Conservation (phyloP, 2,888 invertebrate species). For the Tipula lateralis region DNA sequence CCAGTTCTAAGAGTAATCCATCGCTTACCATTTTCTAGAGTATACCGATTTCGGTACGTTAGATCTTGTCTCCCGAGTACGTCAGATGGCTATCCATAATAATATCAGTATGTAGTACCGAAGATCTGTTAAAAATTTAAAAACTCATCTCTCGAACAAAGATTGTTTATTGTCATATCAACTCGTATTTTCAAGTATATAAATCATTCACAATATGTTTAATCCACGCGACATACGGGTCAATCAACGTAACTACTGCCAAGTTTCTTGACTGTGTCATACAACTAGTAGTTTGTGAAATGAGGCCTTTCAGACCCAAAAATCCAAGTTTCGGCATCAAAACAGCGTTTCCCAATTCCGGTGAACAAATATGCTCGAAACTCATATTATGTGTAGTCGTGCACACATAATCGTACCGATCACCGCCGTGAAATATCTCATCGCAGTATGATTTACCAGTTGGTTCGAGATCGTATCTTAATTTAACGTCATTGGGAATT, state of each 20-base stretch:
- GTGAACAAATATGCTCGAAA: not conserved
- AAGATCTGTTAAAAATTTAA: no score
- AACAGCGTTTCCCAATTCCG: not conserved
- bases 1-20: no score
- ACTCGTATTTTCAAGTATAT: no score
- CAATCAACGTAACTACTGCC: not conserved
- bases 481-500: not conserved
- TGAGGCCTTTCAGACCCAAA: not conserved
- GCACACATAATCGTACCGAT: not conserved
- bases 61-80: no score
- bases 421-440: not conserved
- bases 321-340: not conserved
- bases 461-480: not conserved
- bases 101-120: no score
- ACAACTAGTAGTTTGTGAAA: not conserved
- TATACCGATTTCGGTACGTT: no score
- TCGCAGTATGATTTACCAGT: not conserved
- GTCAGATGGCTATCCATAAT: no score
- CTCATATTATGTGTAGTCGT: not conserved
- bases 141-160: no score
- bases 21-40: no score
- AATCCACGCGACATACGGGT: not conserved
- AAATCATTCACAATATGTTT: not conserved
- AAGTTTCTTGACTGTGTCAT: not conserved
- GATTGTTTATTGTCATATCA: no score